These are phyloP conservation scores for Drosophila seguyi DNA, from an alignment of 1,140 invertebrate species.

Conservation along the genomic window DNA sequence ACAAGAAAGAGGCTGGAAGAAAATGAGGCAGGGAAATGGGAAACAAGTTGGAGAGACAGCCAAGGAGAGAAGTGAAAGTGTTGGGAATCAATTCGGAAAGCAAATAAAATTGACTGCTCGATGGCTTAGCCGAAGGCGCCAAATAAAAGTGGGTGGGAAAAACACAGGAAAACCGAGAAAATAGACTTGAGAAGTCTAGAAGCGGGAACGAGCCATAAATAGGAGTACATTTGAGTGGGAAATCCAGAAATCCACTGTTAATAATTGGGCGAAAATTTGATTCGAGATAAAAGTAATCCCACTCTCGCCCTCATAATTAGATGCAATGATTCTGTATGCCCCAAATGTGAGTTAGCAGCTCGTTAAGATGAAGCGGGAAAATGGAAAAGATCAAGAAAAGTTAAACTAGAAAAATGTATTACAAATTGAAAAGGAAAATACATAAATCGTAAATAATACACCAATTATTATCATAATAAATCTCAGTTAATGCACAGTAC, in stretches of 20 bases:
- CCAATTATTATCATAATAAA: constrained; percentile 5
- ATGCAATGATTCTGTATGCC: constrained; percentile 30
- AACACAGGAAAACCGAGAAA: constrained; percentile 2
- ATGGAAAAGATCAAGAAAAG: not conserved
- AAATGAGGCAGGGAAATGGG: constrained; percentile 2
- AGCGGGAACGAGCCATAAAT: not conserved
- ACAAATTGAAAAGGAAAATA: not conserved
- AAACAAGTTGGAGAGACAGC: constrained; percentile 6
- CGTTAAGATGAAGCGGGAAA: constrained; percentile 14
- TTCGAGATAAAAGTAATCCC: constrained; percentile 38
- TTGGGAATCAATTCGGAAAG: constrained; percentile 69
- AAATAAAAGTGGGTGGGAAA: constrained; percentile 55
- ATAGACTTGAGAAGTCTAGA: not conserved
- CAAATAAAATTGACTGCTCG: constrained; percentile 72
- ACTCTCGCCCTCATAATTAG: constrained; percentile 27
- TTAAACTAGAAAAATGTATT: not conserved
- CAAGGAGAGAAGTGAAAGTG: constrained; percentile 53
- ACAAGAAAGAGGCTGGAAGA: not conserved
- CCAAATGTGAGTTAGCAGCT: constrained; percentile 46
- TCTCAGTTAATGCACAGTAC: not conserved
- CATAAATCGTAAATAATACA: constrained; percentile 1
- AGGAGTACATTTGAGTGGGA: constrained; percentile 5
- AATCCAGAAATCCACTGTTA: constrained; percentile 17
- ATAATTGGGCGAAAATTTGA: constrained; percentile 33
- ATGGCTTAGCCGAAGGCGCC: constrained; percentile 53